phyloP scores from a whole-genome alignment of 2,113 vertebrate genomes.

The Xenopus borealis region DNA sequence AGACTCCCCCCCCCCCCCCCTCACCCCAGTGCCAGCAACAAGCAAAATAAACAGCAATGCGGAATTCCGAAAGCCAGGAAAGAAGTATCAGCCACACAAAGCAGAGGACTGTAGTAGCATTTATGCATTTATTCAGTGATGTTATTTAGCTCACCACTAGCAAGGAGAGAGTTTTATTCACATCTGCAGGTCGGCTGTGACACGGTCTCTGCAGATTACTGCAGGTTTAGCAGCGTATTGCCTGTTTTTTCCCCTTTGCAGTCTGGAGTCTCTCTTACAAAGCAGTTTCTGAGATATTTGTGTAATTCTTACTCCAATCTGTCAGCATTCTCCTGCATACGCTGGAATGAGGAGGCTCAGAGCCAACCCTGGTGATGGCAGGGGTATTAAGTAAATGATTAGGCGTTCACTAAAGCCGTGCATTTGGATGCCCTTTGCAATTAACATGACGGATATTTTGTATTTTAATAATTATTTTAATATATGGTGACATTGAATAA shows the following conservation, averaged over 20 bases:
- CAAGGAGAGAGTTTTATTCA: not conserved
- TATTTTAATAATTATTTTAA: too few relatives aligned
- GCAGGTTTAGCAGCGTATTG: not conserved
- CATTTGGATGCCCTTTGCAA: too few relatives aligned
- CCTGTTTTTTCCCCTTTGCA: not conserved
- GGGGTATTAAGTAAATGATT: conserved; percentile 10
- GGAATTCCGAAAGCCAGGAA: conserved; percentile 15
- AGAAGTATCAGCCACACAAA: not conserved
- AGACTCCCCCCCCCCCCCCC: not conserved
- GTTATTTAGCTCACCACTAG: not conserved
- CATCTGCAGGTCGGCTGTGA: not conserved
- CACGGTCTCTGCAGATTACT: not conserved
- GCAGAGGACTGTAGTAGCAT: not conserved
- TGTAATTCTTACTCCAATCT: conserved; percentile 16
- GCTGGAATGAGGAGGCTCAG: conserved; percentile 25
- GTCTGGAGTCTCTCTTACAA: conserved; percentile 3
- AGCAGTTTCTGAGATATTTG: conserved; percentile 21
- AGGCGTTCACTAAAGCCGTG: not conserved
- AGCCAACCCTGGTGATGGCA: not conserved
- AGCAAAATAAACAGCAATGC: not conserved
- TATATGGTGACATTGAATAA: too few relatives aligned
- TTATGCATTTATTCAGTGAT: not conserved
- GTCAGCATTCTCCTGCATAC: conserved; percentile 25
- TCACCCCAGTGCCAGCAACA: conserved; percentile 4
- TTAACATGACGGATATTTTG: too few relatives aligned